Evolutionary conservation across 2,113 vertebrate species (phyloP), one percentile per base, ranked within the genome.

Genomic region (Hemibagrus wyckioides): DNA sequence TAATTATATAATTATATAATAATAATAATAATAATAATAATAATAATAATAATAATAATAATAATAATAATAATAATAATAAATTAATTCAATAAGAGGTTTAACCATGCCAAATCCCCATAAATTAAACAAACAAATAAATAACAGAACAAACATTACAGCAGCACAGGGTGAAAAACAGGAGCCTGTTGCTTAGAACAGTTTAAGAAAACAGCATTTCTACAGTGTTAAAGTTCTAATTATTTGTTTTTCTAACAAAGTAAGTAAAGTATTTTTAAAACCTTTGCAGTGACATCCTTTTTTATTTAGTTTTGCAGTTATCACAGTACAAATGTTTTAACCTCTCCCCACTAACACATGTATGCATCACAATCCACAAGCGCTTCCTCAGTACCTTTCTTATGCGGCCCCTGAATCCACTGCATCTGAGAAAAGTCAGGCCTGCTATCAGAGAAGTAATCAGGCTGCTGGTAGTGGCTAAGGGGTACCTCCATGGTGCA

Each of bases 401-500:
- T 98, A 88, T 96, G 95, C 9, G 93, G 94, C 86, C 93, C 96
- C 89, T 97, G 95, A 90, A 97, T 96, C 94, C 97, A 98, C 92
- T 96, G 97, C 92, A 96, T 96, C 94, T 97, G 96, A 92, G 96
- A 94, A 94, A 96, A 96, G 94, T 97, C 96, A 79, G 96, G 91
- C 92, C 97, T 97, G 92, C 96, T 94, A 91, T 99, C 97, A 33
- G 96, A 92, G 93, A 96, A 98, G 94, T 95, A 97, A 81, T 97
- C 97, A 87, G 96, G 95, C 93, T 97, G 96, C 93, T 95, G 96
- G 95, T 94, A 97, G 90, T 96, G 96, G 94, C 95, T 96, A 85
- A 98, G 95, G 90, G 97, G 95, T 92, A 97, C 94, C 92, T 99
- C 97, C 96, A 96, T 95, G 94, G 93, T 94, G 94, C 96, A 97